A percentile compares a stretch with the other conserved stretches of the same genome.
These are phyloP conservation scores for Charadrius vociferus DNA, from an alignment of 2,113 vertebrate species.

Conservation along the genomic window DNA sequence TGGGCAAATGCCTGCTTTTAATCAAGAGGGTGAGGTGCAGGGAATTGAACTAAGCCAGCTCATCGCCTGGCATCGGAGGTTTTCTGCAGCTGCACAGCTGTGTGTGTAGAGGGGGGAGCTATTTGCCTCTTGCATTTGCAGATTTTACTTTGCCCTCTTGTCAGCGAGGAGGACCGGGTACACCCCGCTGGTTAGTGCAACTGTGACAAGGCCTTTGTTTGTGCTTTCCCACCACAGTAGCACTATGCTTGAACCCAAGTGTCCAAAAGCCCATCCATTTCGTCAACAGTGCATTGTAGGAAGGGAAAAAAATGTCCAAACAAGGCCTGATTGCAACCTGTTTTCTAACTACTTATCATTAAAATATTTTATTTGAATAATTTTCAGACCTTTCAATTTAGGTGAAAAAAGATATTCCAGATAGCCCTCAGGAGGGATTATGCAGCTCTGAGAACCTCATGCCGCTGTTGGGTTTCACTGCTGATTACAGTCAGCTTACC, in stretches of 20 bases:
- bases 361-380: neutral
- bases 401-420: neutral
- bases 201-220: neutral
- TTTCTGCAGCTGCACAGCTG: neutral
- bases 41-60: neutral
- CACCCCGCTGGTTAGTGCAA: rapidly evolving
- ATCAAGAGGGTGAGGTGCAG: neutral
- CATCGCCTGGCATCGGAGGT: neutral
- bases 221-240: neutral
- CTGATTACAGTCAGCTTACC: neutral
- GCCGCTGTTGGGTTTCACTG: neutral
- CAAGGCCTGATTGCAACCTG: neutral
- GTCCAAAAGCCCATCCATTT: neutral
- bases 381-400: neutral
- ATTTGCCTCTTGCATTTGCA: neutral
- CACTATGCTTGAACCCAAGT: neutral
- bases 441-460: neutral
- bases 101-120: neutral
- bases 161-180: rapidly evolving
- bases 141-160: neutral
- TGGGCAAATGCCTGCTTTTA: neutral
- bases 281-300: rapidly evolving
- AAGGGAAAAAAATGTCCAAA: neutral
- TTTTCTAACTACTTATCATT: neutral
- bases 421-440: neutral